Evolutionary conservation across 2,113 vertebrate species (phyloP).

Genomic region (Rhombomys opimus): DNA sequence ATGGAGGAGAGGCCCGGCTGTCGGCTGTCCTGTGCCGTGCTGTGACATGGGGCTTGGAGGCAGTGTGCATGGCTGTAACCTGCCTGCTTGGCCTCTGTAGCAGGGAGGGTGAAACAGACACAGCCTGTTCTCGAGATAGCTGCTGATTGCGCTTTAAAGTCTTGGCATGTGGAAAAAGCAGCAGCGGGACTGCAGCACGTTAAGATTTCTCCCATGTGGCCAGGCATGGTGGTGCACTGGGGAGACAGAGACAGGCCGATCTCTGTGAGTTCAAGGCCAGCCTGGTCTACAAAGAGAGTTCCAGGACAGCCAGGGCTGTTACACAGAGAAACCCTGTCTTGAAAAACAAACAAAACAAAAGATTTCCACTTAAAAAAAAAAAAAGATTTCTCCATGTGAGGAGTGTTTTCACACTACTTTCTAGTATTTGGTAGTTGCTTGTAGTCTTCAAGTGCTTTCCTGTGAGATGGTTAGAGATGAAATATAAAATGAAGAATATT

Average conservation of each 20-base stretch:
- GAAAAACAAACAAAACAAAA: no score
- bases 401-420: neutral
- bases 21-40: neutral
- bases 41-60: neutral
- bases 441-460: neutral
- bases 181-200: neutral
- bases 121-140: neutral
- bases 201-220: neutral
- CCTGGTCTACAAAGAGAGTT: no score
- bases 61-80: neutral
- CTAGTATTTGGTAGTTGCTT: neutral
- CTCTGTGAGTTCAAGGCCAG: no score
- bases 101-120: neutral
- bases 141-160: neutral
- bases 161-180: neutral
- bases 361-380: no score
- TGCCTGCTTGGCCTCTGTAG: neutral
- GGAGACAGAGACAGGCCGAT: no score
- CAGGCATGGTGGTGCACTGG: no score
- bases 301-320: no score
- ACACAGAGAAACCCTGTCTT: no score
- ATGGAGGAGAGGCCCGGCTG: neutral
- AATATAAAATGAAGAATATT: constrained; percentile 1
- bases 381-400: neutral
- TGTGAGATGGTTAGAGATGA: neutral